Evolutionary conservation across 2,888 invertebrate genomes (phyloP), one percentile per base, ranked within the genome.

Genomic region (Andrena camellia): DNA sequence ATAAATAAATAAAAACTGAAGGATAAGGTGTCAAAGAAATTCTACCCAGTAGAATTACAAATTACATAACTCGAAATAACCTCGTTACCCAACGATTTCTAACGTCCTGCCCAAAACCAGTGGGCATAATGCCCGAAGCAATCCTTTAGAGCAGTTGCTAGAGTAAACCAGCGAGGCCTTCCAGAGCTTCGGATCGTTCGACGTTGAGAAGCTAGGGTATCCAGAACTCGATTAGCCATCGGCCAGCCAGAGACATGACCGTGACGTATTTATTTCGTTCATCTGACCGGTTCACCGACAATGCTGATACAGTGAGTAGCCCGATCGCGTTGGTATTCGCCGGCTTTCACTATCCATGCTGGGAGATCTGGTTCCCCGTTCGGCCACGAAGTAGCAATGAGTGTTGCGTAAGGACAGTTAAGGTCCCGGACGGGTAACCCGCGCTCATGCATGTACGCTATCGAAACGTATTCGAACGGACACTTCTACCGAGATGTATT

Each of bases 301-400:
- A 72, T 69, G 66, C 50, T 50, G 78, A 78, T 57, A 57, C 78
- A 66, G 60, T 10, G 62, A 75, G 59, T 52, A 71, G 54, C 76
- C 62, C 69, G 78, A 81, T 84, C 73, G 71, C 75, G 31, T 29
- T 52, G 79, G 83, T 59, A 84, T 78, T 90, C 89, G 88, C 86
- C 87, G 90, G 91, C 93, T 93, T 93, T 93, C 93, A 92, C 93
- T 91, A 89, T 92, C 86, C 88, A 84, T 81, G 86, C 84, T 78
- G 86, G 85, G 87, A 86, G 90, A 92, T 92, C 91, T 90, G 91
- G 88, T 92, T 91, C 90, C 86, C 91, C 86, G 89, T 88, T 89
- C 88, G 85, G 74, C 87, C 83, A 82, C 78, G 64, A 64, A 72
- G 75, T 79, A 80, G 60, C 77, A 74, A 85, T 86, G 72, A 73